A percentile compares a stretch with the other conserved stretches of the same genome.
Conservation (phyloP, 2,888 invertebrate genomes). For the Amphimallon solstitiale region DNA sequence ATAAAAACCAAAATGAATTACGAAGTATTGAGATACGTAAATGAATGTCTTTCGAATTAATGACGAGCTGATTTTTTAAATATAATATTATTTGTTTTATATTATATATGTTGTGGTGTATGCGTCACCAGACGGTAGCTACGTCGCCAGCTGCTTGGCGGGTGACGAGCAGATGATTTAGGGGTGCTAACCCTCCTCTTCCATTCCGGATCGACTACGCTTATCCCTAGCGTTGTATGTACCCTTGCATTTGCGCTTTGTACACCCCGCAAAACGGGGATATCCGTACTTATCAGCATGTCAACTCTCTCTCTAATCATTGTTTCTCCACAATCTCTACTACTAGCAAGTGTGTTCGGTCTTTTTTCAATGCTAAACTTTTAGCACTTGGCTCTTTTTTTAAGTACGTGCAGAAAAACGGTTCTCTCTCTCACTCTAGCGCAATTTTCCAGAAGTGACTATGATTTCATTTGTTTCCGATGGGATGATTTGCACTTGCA, state of each 20-base stretch:
- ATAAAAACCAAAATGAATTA: no score
- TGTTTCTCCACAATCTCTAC: neutral
- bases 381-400: neutral
- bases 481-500: constrained; percentile 40
- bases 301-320: constrained; percentile 33
- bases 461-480: constrained; percentile 41
- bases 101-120: constrained; percentile 35
- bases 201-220: constrained; percentile 5
- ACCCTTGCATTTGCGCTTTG: constrained; percentile 11
- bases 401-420: constrained; percentile 1
- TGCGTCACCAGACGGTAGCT: constrained; percentile 50
- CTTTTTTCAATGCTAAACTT: neutral
- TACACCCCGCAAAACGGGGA: constrained; percentile 38
- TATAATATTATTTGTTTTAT: no score
- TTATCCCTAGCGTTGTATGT: constrained; percentile 2
- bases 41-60: no score
- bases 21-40: no score
- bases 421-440: neutral
- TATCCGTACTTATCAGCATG: constrained; percentile 43
- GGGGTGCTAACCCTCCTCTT: constrained; percentile 47
- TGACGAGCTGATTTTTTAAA: no score
- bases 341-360: neutral
- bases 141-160: constrained; percentile 55
- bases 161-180: constrained; percentile 59
- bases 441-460: constrained; percentile 39